Evolutionary conservation across 2,113 vertebrate genomes (phyloP), one percentile per base, ranked within the genome.

Genomic region (Boleophthalmus pectinirostris): DNA sequence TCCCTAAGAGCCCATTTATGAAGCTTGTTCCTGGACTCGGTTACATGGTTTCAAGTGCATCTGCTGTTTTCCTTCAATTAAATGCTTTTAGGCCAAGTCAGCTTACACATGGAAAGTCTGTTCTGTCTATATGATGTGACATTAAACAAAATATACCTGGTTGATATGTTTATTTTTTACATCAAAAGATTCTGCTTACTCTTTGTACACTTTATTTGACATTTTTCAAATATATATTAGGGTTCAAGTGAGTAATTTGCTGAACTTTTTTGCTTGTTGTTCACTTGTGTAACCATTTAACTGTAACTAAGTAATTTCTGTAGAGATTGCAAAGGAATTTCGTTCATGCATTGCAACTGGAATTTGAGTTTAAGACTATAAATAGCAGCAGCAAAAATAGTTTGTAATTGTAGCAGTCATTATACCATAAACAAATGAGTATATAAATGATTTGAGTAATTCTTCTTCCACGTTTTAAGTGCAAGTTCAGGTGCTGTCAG

Each of bases 1-100:
- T 84, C 69, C 79, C 75, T 66, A 68, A 84, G 86, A 84, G 77
- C 77, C 72, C 45, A 75, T 85, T 89, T 77, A 83, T 75, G 66
- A 83, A 89, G 80, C 82, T 80, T 84, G 77, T 64, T 64, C 61
- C 61, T 43, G 18, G 33, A 38, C 29, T 83, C 85, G 80, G 65
- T 81, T 70, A 47, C 8, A 80, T 51, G 72, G 70, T 85, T 85
- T 84, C 63, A 75, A 24, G 65, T 71, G 67, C 38, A 76, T 43
- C 71, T 61, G 73, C 16, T 72, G 18, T 79, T 83, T 86, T 35
- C 21, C 63, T 79, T 66, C 73, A 38, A 68, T 69, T 43, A 66
- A 69, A 68, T 24, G 75, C 69, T 47, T 66, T 63, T 38, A 29
- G 33, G 18, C 33, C 61, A 64, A 64, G 61, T 64, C 33, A 43